Percentiles rank a stretch among this genome's conserved stretches.
Conservation (phyloP, 2,113 vertebrate genomes). For the Atherinomorus stipes region DNA sequence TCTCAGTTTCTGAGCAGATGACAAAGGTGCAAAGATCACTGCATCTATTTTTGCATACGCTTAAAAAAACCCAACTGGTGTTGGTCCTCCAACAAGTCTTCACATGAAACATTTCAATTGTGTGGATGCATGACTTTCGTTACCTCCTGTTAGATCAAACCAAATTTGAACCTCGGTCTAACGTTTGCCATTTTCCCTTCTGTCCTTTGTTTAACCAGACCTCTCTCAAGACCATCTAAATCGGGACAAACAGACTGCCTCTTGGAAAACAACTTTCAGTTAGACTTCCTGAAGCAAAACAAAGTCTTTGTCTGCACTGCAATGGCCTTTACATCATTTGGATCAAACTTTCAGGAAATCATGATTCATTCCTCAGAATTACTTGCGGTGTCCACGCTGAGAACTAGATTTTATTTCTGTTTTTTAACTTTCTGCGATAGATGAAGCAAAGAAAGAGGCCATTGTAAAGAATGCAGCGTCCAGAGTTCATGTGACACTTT, state of each 20-base stretch:
- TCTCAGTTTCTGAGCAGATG: slow-evolving; percentile 19
- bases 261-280: slow-evolving; percentile 12
- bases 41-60: slow-evolving; percentile 28
- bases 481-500: slow-evolving; percentile 25
- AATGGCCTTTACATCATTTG: slow-evolving; percentile 15
- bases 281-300: slow-evolving; percentile 23
- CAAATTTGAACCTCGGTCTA: slow-evolving; percentile 5
- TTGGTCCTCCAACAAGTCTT: slow-evolving; percentile 5
- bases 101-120: slow-evolving; percentile 32
- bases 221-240: background rate
- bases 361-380: background rate
- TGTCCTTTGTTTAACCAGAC: background rate
- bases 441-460: slow-evolving; percentile 35
- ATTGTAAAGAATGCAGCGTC: slow-evolving; percentile 12
- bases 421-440: background rate
- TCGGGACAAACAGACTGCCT: slow-evolving; percentile 1
- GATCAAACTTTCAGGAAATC: slow-evolving; percentile 12
- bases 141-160: slow-evolving; percentile 3
- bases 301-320: background rate
- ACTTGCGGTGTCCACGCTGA: background rate
- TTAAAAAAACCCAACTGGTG: slow-evolving; percentile 16
- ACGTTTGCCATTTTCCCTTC: slow-evolving; percentile 9
- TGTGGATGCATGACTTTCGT: slow-evolving; percentile 16
- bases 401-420: slow-evolving; percentile 4
- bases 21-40: slow-evolving; percentile 33